Percentiles rank a stretch among this genome's conserved stretches.
phyloP scores from a whole-genome alignment of 2,888 invertebrate genomes.

The Allolobophora icterica region DNA sequence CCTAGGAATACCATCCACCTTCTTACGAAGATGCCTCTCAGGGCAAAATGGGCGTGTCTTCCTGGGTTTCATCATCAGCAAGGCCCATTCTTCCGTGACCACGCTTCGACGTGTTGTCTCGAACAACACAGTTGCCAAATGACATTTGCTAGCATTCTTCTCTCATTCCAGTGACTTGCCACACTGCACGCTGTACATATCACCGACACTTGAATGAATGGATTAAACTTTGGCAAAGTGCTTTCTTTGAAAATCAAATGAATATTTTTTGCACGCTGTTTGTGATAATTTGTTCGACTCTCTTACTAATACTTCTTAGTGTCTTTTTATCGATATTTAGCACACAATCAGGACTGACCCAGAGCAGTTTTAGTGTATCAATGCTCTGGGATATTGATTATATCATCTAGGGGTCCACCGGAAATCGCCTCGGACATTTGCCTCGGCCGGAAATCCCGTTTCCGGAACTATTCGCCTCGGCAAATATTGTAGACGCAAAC shows the following conservation, averaged over 20 bases:
- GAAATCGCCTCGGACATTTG: no score
- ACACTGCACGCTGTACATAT: slow-evolving; percentile 17
- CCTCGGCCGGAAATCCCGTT: no score
- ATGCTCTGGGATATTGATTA: neutral
- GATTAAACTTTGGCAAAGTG: slow-evolving; percentile 8
- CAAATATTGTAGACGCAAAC: no score
- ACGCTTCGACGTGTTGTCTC: neutral
- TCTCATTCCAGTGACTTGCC: neutral
- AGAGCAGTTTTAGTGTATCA: neutral
- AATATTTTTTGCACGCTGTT: neutral
- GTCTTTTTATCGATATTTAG: neutral
- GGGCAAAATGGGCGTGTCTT: slow-evolving; percentile 6
- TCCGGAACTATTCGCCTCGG: no score
- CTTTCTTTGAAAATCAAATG: neutral
- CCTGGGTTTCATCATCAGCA: neutral
- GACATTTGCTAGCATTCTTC: slow-evolving; percentile 4
- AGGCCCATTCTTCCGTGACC: neutral
- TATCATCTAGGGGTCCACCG: no score
- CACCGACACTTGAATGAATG: neutral
- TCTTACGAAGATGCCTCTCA: slow-evolving; percentile 26
- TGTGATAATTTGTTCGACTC: neutral
- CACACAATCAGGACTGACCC: neutral
- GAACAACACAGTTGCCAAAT: neutral
- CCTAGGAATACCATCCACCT: slow-evolving; percentile 23
- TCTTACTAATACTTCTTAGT: neutral